Base-by-base conservation (phyloP, 2,797 vertebrate genomes). In the Apogon talboti region DNA sequence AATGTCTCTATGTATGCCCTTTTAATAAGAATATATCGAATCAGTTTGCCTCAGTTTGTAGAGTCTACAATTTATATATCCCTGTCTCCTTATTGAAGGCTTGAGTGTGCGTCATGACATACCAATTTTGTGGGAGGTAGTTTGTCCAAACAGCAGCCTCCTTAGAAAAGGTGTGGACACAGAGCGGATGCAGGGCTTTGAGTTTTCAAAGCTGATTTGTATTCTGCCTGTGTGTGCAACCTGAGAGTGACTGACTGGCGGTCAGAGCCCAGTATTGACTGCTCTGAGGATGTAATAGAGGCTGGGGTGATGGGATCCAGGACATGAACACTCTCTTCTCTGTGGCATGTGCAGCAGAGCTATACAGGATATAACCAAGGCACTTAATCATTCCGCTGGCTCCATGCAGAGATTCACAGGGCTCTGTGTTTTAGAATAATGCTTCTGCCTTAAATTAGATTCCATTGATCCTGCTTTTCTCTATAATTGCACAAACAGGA, bases 201-300 rank as follows among this genome's bases (percentile, higher is more conserved):
- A 81, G 46, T 86, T 83, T 82, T 74, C 67, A 24, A 16, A 24
- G 42, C 78, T 88, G 69, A 85, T 92, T 81, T 81, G 90, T 91
- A 91, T 90, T 91, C 89, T 68, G 79, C 61, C 53, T 57, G 71
- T 70, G 81, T 83, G 79, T 69, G 86, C 68, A 88, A 83, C 81
- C 77, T 78, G 88, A 87, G 80, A 84, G 81, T 90, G 90, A 92
- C 48, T 90, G 90, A 92, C 84, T 89, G 87, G 86, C 41, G 76
- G 87, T 84, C 83, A 83, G 85, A 87, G 81, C 79, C 56, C 71
- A 69, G 81, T 91, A 92, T 92, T 87, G 91, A 92, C 91, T 91
- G 80, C 84, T 88, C 80, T 83, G 87, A 87, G 88, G 91, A 90
- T 91, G 89, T 91, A 86, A 90, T 90, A 82, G 88, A 86, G 87